Conservation (phyloP, 2,888 invertebrate genomes). For the Hemithea aestivaria region DNA sequence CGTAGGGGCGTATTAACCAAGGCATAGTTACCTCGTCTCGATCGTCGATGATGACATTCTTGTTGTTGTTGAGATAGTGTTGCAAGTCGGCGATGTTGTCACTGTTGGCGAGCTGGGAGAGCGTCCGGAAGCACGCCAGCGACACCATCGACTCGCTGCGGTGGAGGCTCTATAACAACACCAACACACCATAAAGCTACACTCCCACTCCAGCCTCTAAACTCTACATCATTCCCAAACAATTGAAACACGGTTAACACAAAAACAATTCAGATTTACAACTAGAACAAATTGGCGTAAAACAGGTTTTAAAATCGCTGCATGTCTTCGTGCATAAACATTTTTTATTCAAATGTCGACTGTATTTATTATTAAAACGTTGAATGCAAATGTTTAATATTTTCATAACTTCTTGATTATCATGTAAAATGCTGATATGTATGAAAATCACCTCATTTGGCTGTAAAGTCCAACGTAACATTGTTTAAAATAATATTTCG, state of each 20-base stretch:
- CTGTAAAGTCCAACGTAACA: constrained; percentile 57
- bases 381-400: constrained; percentile 3
- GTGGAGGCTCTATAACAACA: constrained; percentile 85
- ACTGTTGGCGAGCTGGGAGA: constrained; percentile 88
- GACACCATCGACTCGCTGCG: constrained; percentile 96
- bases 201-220: background rate
- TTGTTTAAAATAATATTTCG: constrained; percentile 20
- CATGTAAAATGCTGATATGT: constrained; percentile 1
- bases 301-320: constrained; percentile 4
- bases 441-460: constrained; percentile 44
- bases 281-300: constrained; percentile 3
- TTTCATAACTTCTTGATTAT: background rate
- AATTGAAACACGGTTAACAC: constrained; percentile 5
- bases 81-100: constrained; percentile 90
- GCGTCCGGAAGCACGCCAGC: constrained; percentile 88
- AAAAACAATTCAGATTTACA: constrained; percentile 5
- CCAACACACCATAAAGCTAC: constrained; percentile 9
- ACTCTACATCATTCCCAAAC: background rate
- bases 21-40: constrained; percentile 92
- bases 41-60: constrained; percentile 90
- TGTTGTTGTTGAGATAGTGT: constrained; percentile 89
- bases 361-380: background rate
- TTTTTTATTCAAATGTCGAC: background rate
- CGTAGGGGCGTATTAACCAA: no score
- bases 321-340: background rate